These are phyloP conservation scores for Lathamus discolor DNA, from an alignment of 2,113 vertebrate species.

Conservation along the genomic window DNA sequence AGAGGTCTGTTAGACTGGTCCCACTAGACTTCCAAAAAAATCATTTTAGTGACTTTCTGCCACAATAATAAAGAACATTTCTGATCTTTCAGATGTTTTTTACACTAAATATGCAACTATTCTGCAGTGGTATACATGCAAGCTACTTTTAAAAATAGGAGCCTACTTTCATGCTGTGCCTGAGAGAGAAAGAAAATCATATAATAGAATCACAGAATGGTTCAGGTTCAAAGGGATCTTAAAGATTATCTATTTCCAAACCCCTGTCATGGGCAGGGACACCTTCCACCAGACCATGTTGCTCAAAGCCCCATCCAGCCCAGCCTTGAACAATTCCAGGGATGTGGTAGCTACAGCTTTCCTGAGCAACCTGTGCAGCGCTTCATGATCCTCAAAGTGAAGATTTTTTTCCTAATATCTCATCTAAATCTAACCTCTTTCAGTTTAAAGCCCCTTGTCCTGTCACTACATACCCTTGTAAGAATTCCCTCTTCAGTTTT, in stretches of 20 bases:
- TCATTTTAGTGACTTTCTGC: neutral
- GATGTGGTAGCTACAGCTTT: neutral
- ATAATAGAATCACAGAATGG: neutral
- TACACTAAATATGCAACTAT: neutral
- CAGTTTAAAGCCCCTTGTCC: neutral
- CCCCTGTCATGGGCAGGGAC: neutral
- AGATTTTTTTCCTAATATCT: neutral
- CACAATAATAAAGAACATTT: neutral
- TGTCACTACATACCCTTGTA: neutral
- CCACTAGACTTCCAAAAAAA: neutral
- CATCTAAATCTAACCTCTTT: neutral
- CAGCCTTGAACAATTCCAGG: neutral
- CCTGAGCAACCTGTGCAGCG: neutral
- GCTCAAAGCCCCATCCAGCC: neutral
- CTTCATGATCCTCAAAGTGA: neutral
- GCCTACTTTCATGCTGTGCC: neutral
- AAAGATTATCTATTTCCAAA: neutral
- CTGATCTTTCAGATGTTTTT: neutral
- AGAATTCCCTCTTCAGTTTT: neutral
- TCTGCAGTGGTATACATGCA: neutral
- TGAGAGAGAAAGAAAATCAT: neutral
- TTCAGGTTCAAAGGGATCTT: neutral
- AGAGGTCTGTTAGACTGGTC: neutral
- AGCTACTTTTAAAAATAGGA: neutral
- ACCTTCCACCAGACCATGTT: neutral